Base-by-base conservation (phyloP, 1,140 invertebrate species). In the Planococcus citri region DNA sequence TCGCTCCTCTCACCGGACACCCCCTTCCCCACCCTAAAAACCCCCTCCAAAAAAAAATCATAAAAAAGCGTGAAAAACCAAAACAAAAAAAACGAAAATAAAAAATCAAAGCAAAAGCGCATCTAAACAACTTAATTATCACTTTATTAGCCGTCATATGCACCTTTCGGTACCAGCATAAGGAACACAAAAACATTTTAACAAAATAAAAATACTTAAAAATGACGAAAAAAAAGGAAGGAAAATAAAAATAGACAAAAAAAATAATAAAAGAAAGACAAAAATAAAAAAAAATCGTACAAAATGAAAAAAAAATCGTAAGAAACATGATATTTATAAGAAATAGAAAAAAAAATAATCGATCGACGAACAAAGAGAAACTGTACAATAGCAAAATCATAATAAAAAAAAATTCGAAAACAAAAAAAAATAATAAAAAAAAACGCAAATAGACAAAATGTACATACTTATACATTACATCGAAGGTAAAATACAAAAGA, bases 161-260 rank as follows among this genome's bases (percentile, higher is more conserved):
- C 41, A n/a, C 41, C 41, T 17, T 37, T n/a, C n/a, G 14, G 17
- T 51, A 17, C 17, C 3, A n/a, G n/a, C 41, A 3, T 20, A 51
- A 51, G 41, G 17, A 51, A 51, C 6, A 9, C 41, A 51, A 17
- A n/a, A 51, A 51, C 41, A 51, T 51, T 51, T 51, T 51, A 51
- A 51, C 41, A 51, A 51, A 6, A 51, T 51, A 51, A 51, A 51
- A 51, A 51, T 51, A 51, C 41, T 51, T 51, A 51, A 51, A 51
- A 17, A 51, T 20, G n/a, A 51, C 4, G 17, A 51, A 51, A 51
- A 51, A 51, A 37, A 37, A 37, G 6, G 33, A 37, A 37, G 14
- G 14, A 8, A 14, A 14, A 37, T 6, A 37, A 37, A 37, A 37
- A 37, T 37, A 51, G n/a, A 17, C 10, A 51, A 51, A 51, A 51